Percentiles rank a stretch among this genome's conserved stretches.
Evolutionary conservation across 2,888 invertebrate genomes (phyloP).

Genomic region (Dysmachus trigonus): DNA sequence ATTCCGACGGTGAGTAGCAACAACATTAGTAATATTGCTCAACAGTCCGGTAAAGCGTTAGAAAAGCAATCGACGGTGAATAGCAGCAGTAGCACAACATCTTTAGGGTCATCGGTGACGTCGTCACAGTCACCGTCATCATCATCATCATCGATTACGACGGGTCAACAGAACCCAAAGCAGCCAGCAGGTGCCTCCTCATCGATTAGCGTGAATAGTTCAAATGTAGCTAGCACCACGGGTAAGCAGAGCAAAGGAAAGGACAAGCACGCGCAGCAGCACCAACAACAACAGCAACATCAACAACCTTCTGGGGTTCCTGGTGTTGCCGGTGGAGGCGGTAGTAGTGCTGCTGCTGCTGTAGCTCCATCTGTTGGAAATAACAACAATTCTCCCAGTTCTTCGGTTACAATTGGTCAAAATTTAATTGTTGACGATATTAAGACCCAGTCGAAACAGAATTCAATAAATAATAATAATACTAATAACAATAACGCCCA

Average conservation of each 20-base stretch:
- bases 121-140: constrained; percentile 41
- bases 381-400: constrained; percentile 42
- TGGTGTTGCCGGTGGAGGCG: not conserved
- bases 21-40: not conserved
- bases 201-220: not conserved
- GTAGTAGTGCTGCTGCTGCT: not conserved
- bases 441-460: not conserved
- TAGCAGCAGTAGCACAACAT: constrained; percentile 23
- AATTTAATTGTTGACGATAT: not conserved
- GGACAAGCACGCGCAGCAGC: constrained; percentile 33
- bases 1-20: not conserved
- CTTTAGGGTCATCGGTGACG: not conserved
- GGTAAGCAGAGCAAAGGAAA: not conserved
- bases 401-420: not conserved
- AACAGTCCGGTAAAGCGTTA: not conserved
- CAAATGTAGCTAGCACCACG: not conserved
- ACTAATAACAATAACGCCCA: constrained; percentile 52
- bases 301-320: not conserved
- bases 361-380: not conserved
- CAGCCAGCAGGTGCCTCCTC: not conserved
- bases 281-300: constrained; percentile 36
- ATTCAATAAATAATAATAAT: constrained; percentile 53
- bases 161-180: not conserved
- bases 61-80: not conserved
- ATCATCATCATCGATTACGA: constrained; percentile 5